Evolutionary conservation across 2,888 invertebrate species (phyloP).

Genomic region (Malacosoma neustria): DNA sequence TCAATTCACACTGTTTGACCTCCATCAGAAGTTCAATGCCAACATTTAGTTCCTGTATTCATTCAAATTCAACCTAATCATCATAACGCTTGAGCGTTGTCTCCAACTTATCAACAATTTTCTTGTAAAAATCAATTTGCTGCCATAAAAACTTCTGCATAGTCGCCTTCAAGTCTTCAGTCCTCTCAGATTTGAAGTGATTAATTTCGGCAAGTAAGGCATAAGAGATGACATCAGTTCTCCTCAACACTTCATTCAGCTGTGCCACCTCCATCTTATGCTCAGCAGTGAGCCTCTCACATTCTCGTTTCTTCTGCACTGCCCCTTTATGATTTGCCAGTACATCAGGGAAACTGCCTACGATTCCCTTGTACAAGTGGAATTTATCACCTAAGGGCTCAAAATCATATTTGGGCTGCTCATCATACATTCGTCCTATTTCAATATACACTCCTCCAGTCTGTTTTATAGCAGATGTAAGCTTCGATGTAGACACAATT

Average conservation of each 20-base stretch:
- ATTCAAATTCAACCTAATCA: constrained; percentile 33
- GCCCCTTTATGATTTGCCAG: constrained; percentile 92
- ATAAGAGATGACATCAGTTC: constrained; percentile 95
- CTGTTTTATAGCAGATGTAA: constrained; percentile 87
- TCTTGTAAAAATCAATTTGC: constrained; percentile 94
- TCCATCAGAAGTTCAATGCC: constrained; percentile 8
- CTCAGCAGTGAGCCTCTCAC: constrained; percentile 85
- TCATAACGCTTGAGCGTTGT: constrained; percentile 65
- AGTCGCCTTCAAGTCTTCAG: constrained; percentile 87
- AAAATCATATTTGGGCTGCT: constrained; percentile 93
- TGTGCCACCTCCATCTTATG: constrained; percentile 89
- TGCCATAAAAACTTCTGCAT: constrained; percentile 90
- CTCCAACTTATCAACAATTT: constrained; percentile 84
- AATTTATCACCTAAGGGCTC: constrained; percentile 93
- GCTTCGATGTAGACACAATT: constrained; percentile 75
- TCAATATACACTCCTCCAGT: constrained; percentile 93
- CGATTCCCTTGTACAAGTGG: constrained; percentile 95
- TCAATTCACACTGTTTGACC: constrained; percentile 13
- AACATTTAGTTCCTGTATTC: constrained; percentile 13
- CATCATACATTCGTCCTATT: constrained; percentile 91
- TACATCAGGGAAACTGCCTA: constrained; percentile 92
- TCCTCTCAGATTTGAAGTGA: constrained; percentile 92
- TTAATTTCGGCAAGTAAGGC: constrained; percentile 95
- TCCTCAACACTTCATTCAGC: constrained; percentile 84
- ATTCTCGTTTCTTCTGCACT: constrained; percentile 91